Base-by-base conservation (phyloP, 2,888 invertebrate genomes). In the Stenodera caucasica region DNA sequence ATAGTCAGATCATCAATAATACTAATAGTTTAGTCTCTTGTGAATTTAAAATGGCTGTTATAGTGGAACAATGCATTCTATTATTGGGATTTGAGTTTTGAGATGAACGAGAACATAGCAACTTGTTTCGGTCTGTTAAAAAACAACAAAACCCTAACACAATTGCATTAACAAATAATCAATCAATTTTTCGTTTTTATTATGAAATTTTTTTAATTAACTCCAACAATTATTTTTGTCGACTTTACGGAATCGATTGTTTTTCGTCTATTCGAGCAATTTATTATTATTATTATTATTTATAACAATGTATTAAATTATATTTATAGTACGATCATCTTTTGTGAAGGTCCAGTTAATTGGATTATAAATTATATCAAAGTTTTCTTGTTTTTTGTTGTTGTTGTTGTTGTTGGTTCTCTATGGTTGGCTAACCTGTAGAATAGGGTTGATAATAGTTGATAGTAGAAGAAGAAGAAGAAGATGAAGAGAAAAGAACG, bases 321-420 rank as follows among this genome's bases (percentile, higher is more conserved):
- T n/a, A n/a, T n/a, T n/a, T n/a, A n/a, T n/a, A n/a, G n/a, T n/a
- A 63, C 61, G 63, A 60, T 58, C 66, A 68, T 74, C 74, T 74
- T 76, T 76, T 75, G 75, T 74, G 72, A 70, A 72, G 75, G 72
- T 72, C 75, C 74, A 72, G 72, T 78, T 79, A 80, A 80, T 80
- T 80, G 80, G 80, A 80, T 79, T 80, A 80, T 80, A 80, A 80
- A 80, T 80, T 79, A 80, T 77, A 74, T 76, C 74, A 66, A 68
- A 69, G 72, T 74, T 77, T 75, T 74, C 73, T 71, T 65, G 64
- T 56, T 57, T 51, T 26, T 61, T 60, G 56, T 59, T 53, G 33
- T 29, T 29, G 29, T 40, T 18, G 37, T 40, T 40, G 18, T 40
- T 40, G 9, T 18, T 6, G 9, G 37, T 40, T 15, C 37, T 40